Evolutionary conservation across 2,797 vertebrate species (phyloP).

Genomic region (Stomatorhinus walkeri): DNA sequence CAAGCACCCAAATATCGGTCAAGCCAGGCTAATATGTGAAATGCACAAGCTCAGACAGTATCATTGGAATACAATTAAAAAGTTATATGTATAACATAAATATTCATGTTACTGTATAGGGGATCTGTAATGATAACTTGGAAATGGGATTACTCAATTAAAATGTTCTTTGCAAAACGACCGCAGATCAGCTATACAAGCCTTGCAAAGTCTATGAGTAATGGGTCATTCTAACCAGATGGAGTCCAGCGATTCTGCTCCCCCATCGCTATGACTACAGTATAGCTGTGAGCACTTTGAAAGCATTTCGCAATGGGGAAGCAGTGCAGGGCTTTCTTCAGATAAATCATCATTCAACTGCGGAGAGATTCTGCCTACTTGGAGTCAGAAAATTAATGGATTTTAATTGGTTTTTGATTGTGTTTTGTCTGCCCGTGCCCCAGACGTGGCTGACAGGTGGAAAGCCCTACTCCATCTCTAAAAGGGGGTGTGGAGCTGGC

Average conservation of each 20-base stretch:
- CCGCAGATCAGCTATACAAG: not conserved
- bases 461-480: constrained; percentile 17
- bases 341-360: constrained; percentile 48
- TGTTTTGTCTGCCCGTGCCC: constrained; percentile 50
- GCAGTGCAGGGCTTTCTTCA: not conserved
- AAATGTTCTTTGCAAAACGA: not conserved
- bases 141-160: constrained; percentile 8
- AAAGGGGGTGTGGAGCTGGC: constrained; percentile 36
- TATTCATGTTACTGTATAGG: not conserved
- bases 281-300: not conserved
- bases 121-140: not conserved
- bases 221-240: not conserved
- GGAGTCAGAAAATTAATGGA: constrained; percentile 29
- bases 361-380: constrained; percentile 23
- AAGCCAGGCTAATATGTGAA: not conserved
- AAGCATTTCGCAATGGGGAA: not conserved
- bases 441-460: constrained; percentile 50
- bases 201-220: not conserved
- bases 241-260: not conserved
- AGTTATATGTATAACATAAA: not conserved
- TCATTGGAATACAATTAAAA: not conserved
- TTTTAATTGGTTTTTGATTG: constrained; percentile 48
- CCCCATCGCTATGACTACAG: not conserved
- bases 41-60: not conserved
- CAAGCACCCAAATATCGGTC: not conserved